Evolutionary conservation across 2,113 vertebrate species (phyloP), one percentile per base, ranked within the genome.

Genomic region (Microtus ochrogaster): DNA sequence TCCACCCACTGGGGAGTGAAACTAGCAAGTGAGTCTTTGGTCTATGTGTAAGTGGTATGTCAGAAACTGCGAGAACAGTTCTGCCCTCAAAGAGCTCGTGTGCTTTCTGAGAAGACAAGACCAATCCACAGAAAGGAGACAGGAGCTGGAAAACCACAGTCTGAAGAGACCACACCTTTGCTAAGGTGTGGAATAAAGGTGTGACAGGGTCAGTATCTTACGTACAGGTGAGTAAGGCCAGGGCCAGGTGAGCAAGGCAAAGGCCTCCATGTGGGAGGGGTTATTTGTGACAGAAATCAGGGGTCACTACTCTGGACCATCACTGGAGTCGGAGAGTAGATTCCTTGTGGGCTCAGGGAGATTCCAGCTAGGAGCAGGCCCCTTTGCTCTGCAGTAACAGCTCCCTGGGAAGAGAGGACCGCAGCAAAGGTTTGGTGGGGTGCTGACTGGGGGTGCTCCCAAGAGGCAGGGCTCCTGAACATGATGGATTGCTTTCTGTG

Each of bases 401-500:
- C 28, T 78, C 28, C 4, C 12, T 26, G 41, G 49, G 36, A 95
- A 65, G 74, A 3, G 39, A 26, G 39, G 66, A 16, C 44, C 33
- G 12, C 24, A 24, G 52, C 2, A 2, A 39, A 68, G 39, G 41
- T 74, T 68, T 65, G 17, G 30, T 6, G 22, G 44, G 4, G 2
- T 10, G 36, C 4, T 44, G 74, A 78, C 2, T 26, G 47, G 68
- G 39, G 86, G 17, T 44, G 21, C 22, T 79, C 93, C 12, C 8
- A 39, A 36, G 55, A 72, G 65, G 52, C 47, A 28, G 85, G 94
- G 66, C 44, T 85, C 73, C 84, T 76, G 26, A 16, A 82, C 21
- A 44, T 94, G 94, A 98, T 74, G 66, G 94, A 97, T 77, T 41
- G 70, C 65, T 97, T 94, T 91, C 86, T 17, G 26, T 16, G 24